Percentiles rank a stretch among this genome's conserved stretches.
phyloP scores from a whole-genome alignment of 1,140 invertebrate genomes.

The Palaemon carinicauda region DNA sequence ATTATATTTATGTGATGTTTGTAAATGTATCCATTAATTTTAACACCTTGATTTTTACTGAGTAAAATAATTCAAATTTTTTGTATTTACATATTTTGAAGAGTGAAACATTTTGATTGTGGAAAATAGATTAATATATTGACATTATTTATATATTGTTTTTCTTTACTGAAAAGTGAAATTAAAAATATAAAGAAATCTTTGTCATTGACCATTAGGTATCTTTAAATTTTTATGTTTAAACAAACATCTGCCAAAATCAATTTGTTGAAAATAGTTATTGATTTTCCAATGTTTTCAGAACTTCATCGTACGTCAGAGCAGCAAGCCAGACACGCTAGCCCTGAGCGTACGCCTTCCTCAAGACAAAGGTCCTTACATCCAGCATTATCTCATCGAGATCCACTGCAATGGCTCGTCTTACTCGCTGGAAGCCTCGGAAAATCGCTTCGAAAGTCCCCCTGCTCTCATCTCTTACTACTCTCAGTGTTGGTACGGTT shows the following conservation, averaged over 20 bases:
- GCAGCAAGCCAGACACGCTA: slow-evolving; percentile 91
- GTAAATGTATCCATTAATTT: too few species aligned
- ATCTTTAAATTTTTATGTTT: too few species aligned
- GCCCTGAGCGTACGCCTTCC: slow-evolving; percentile 91
- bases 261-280: neutral
- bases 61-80: too few species aligned
- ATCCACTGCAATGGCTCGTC: slow-evolving; percentile 46
- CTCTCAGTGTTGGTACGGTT: slow-evolving; percentile 87
- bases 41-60: too few species aligned
- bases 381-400: slow-evolving; percentile 96
- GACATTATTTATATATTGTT: too few species aligned
- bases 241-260: neutral
- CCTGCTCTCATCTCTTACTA: slow-evolving; percentile 92
- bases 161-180: too few species aligned
- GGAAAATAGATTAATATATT: too few species aligned
- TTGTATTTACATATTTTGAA: too few species aligned
- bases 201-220: too few species aligned
- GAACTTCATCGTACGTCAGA: slow-evolving; percentile 94
- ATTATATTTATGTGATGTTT: too few species aligned
- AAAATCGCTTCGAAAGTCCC: slow-evolving; percentile 90
- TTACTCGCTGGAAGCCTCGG: slow-evolving; percentile 85
- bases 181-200: too few species aligned
- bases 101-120: too few species aligned
- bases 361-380: slow-evolving; percentile 84
- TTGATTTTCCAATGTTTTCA: slow-evolving; percentile 65